Percentiles rank a stretch among this genome's conserved stretches.
These are phyloP conservation scores for Eulemur rubriventer DNA, from an alignment of 2,797 vertebrate genomes.

Conservation along the genomic window DNA sequence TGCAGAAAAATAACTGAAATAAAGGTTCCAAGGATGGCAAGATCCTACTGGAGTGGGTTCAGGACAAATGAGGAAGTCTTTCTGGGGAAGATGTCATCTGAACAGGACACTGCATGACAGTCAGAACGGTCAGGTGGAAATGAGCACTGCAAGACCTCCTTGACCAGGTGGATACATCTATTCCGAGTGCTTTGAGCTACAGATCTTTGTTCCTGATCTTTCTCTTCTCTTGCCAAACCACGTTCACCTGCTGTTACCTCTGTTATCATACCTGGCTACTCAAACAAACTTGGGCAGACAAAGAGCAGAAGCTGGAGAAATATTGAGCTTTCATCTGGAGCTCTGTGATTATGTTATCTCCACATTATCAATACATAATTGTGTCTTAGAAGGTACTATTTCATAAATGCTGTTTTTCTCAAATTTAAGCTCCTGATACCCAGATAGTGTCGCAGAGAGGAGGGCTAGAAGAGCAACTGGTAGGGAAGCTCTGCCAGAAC, in stretches of 20 bases:
- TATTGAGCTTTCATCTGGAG: constrained; percentile 26
- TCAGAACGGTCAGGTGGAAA: neutral
- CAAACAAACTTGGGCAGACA: constrained; percentile 31
- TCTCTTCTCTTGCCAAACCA: constrained; percentile 46
- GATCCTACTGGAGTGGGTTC: neutral
- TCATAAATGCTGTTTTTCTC: constrained; percentile 21
- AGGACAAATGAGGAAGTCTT: neutral
- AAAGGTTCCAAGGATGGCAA: neutral
- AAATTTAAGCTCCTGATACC: constrained; percentile 5
- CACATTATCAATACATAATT: neutral
- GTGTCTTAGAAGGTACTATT: constrained; percentile 22
- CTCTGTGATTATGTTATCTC: constrained; percentile 21
- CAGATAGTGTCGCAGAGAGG: neutral
- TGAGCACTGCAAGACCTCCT: neutral
- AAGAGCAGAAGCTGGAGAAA: constrained; percentile 46
- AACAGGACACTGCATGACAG: neutral
- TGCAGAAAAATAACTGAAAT: neutral
- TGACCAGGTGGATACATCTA: neutral
- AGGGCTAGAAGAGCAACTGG: neutral
- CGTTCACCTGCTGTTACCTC: constrained; percentile 28
- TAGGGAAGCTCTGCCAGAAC: neutral
- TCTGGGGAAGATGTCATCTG: neutral
- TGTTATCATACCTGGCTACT: constrained; percentile 17
- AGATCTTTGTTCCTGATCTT: neutral
- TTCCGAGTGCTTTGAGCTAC: neutral